Percentiles rank a stretch among this genome's conserved stretches.
Conservation (phyloP, 2,113 vertebrate species). For the Epinephelus cyanopodus region DNA sequence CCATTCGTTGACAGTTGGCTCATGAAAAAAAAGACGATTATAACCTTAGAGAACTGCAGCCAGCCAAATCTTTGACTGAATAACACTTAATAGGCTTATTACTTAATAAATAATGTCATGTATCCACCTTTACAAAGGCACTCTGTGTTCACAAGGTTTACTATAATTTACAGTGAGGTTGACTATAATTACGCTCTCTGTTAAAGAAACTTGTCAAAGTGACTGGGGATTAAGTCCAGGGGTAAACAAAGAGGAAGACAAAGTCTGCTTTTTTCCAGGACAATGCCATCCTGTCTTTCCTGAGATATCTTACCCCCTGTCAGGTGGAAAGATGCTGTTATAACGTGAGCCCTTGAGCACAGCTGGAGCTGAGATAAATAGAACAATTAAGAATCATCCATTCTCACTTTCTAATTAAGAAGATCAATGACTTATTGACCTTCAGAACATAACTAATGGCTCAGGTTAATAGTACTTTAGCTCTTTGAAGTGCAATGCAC, state of each 20-base stretch:
- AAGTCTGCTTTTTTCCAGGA: conserved; percentile 44
- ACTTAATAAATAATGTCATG: conserved; percentile 67
- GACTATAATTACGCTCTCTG: conserved; percentile 57
- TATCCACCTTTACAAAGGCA: conserved; percentile 49
- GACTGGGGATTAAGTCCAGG: conserved; percentile 42
- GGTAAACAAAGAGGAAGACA: conserved; percentile 62
- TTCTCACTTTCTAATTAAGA: conserved; percentile 55
- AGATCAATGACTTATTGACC: conserved; percentile 44
- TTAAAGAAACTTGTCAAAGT: conserved; percentile 61
- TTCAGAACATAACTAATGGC: conserved; percentile 39
- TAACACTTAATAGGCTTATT: conserved; percentile 64
- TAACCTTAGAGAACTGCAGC: conserved; percentile 40
- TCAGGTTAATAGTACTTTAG: conserved; percentile 32
- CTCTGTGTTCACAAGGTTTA: conserved; percentile 44
- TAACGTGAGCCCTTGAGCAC: conserved; percentile 15
- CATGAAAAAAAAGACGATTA: conserved; percentile 55
- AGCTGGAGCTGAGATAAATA: conserved; percentile 53
- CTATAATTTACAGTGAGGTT: conserved; percentile 55
- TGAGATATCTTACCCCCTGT: conserved; percentile 19
- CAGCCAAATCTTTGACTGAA: conserved; percentile 51
- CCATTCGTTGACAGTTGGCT: conserved; percentile 52
- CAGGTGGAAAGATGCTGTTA: conserved; percentile 34
- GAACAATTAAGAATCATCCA: conserved; percentile 55
- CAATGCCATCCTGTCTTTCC: conserved; percentile 32
- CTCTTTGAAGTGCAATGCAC: background rate